Evolutionary conservation across 2,113 vertebrate species (phyloP).

Genomic region (Phalacrocorax carbo): DNA sequence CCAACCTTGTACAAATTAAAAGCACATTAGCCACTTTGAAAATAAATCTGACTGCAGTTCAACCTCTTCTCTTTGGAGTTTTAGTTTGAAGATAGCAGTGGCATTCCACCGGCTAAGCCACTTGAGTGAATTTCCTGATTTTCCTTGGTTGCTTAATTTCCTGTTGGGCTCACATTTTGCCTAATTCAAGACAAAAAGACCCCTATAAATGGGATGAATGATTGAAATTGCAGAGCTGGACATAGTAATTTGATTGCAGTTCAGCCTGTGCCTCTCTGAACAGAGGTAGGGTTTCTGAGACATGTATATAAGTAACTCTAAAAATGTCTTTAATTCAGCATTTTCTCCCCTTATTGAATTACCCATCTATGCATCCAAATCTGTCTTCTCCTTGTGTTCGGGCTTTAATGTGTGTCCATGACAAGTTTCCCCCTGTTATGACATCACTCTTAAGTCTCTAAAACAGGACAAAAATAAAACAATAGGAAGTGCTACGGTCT

Average conservation of each 20-base stretch:
- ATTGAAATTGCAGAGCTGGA: slow-evolving; percentile 59
- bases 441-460: slow-evolving; percentile 11
- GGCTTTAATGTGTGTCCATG: slow-evolving; percentile 28
- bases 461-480: slow-evolving; percentile 27
- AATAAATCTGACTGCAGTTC: slow-evolving; percentile 45
- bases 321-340: slow-evolving; percentile 15
- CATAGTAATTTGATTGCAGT: slow-evolving; percentile 33
- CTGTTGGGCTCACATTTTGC: slow-evolving; percentile 64
- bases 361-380: not conserved
- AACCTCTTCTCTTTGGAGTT: slow-evolving; percentile 23
- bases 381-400: not conserved
- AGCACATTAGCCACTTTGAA: slow-evolving; percentile 60
- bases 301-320: not conserved
- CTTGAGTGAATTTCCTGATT: slow-evolving; percentile 69
- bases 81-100: slow-evolving; percentile 47
- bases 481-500: slow-evolving; percentile 28
- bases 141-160: slow-evolving; percentile 65
- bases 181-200: slow-evolving; percentile 62
- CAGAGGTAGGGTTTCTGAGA: slow-evolving; percentile 38
- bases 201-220: slow-evolving; percentile 54
- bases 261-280: slow-evolving; percentile 20
- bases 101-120: slow-evolving; percentile 45
- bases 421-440: slow-evolving; percentile 41
- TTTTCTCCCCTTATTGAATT: slow-evolving; percentile 44
- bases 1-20: slow-evolving; percentile 54